Conservation (phyloP, 2,113 vertebrate genomes). For the Apteryx owenii region DNA sequence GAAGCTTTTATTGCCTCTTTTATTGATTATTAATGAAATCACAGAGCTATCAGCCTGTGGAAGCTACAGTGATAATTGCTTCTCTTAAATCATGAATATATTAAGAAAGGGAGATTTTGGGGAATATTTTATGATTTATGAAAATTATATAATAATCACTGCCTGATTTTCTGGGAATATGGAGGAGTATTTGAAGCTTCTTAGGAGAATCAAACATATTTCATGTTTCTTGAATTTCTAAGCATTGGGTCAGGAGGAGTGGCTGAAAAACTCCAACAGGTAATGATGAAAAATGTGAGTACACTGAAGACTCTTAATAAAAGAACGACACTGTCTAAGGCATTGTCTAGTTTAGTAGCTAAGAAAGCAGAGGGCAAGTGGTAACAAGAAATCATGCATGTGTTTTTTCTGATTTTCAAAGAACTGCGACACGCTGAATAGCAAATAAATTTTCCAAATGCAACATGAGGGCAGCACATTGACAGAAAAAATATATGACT, state of each 20-base stretch:
- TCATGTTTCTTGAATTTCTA: not conserved
- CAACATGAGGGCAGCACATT: not conserved
- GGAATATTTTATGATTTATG: not conserved
- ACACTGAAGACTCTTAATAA: not conserved
- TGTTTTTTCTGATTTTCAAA: not conserved
- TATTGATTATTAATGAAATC: constrained; percentile 58
- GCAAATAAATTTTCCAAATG: not conserved
- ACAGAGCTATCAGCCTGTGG: not conserved
- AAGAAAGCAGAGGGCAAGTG: not conserved
- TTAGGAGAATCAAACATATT: not conserved
- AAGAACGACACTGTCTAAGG: not conserved
- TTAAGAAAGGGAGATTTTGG: constrained; percentile 5
- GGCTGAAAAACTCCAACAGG: not conserved
- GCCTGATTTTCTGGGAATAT: not conserved
- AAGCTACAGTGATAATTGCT: constrained; percentile 12
- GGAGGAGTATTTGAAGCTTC: not conserved
- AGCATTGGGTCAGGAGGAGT: not conserved
- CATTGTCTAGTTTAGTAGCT: not conserved
- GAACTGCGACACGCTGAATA: not conserved
- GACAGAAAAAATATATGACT: not conserved
- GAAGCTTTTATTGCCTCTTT: constrained; percentile 29
- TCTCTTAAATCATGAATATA: constrained; percentile 19
- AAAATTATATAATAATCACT: not conserved
- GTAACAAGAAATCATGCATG: not conserved
- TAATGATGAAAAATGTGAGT: not conserved